Percentiles rank a stretch among this genome's conserved stretches.
These are phyloP conservation scores for Platygyra sinensis DNA, from an alignment of 64 coral and sea anemone genomes.

Conservation along the genomic window DNA sequence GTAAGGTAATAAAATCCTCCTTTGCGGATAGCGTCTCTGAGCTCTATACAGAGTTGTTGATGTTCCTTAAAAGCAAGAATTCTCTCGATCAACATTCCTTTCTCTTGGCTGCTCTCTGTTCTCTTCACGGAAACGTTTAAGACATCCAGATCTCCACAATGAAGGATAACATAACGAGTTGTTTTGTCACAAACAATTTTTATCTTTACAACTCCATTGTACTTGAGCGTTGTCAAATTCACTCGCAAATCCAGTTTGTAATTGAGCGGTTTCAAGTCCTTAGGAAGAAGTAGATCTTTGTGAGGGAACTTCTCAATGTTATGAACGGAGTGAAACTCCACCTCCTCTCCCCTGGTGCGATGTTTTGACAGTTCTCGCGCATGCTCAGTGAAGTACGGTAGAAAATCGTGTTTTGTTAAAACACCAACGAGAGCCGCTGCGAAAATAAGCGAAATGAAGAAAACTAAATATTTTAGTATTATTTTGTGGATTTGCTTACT, in stretches of 20 bases:
- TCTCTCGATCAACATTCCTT: background rate
- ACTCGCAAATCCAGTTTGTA: constrained; percentile 55
- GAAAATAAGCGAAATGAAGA: background rate
- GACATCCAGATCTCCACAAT: constrained; percentile 25
- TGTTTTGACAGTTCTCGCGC: constrained; percentile 28
- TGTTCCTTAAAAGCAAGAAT: constrained; percentile 16
- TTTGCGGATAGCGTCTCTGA: background rate
- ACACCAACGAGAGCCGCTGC: background rate
- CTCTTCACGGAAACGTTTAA: constrained; percentile 1
- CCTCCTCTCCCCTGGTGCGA: constrained; percentile 7
- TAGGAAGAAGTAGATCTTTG: constrained; percentile 22
- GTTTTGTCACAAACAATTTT: constrained; percentile 23
- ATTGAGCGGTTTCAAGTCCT: constrained; percentile 24
- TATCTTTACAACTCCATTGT: constrained; percentile 35
- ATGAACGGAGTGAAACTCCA: constrained; percentile 26
- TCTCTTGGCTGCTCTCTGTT: background rate
- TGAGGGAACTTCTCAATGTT: constrained; percentile 39
- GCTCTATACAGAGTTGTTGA: constrained; percentile 56
- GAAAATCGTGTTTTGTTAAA: background rate
- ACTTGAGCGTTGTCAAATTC: constrained; percentile 55
- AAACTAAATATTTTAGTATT: background rate
- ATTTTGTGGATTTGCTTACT: background rate
- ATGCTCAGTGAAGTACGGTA: background rate
- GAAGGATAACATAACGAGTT: constrained; percentile 51
- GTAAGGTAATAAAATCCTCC: constrained; percentile 36